Base-by-base conservation (phyloP, 2,888 invertebrate genomes). In the Leuctra nigra region DNA sequence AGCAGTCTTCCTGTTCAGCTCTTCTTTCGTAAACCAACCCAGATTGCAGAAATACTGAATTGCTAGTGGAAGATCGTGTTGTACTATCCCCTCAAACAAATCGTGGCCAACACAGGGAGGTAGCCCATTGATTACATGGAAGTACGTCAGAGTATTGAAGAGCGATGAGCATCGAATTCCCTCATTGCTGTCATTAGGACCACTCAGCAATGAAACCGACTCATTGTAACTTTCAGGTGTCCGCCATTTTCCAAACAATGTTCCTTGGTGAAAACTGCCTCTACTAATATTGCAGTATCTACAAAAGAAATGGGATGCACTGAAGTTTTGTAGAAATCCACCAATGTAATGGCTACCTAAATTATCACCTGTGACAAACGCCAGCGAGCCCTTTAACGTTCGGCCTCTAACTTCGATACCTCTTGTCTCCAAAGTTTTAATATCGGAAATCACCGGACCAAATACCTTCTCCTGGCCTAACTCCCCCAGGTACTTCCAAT, bases 41-140 rank as follows among this genome's bases (percentile, higher is more conserved):
- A 25, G 3, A 11, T 23, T 6, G 20, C 3, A 14, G 14, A 55
- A 29, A 22, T n/a, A 20, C 13, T 1, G 1, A n/a, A 55, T 4
- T 9, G 29, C 29, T 11, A 46, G 11, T 18, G 55, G 39, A 1
- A 55, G 11, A 39, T 55, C 55, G 14, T 53, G 50, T 13, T 55
- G 46, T 4, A 24, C 50, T 7, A 55, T 25, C 3, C 52, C 53
- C 25, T 55, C 55, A 55, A 53, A 55, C 24, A 55, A 6, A 53
- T 55, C 55, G 22, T 55, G 55, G 11, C 46, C 55, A 22, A 55
- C 25, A n/a, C 55, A 55, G 25, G 55, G 55, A 4, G 55, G 55
- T 14, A 55, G 25, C 7, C 33, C 20, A 53, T 53, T 16, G 14
- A 11, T 18, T 2, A 53, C 53, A 53, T 53, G 53, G 35, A 14